phyloP scores from a whole-genome alignment of 2,888 invertebrate species.

The Melinaea menophilus region DNA sequence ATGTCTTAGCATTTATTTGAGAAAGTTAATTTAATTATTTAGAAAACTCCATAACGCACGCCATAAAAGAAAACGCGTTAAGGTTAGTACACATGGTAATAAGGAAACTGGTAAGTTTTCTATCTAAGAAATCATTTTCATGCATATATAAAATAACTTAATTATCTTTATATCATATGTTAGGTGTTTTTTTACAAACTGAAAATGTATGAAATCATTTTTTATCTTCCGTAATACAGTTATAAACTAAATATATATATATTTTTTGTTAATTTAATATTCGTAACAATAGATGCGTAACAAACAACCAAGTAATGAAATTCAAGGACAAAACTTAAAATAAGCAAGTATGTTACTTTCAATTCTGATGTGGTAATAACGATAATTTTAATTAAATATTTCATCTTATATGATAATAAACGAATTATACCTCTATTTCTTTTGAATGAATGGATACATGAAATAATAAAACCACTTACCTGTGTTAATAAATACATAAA shows the following conservation, averaged over 20 bases:
- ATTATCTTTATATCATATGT: too few species aligned
- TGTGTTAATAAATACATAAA: slow-evolving; percentile 52
- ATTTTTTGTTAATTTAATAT: background rate
- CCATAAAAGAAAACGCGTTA: slow-evolving; percentile 3
- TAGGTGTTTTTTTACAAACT: too few species aligned
- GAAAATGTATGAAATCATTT: too few species aligned
- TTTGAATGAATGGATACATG: too few species aligned
- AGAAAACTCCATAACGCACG: slow-evolving; percentile 5
- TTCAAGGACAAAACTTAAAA: background rate
- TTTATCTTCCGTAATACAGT: too few species aligned
- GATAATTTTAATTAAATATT: background rate
- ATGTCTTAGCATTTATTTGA: background rate
- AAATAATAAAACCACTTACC: slow-evolving; percentile 49
- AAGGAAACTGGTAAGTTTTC: background rate
- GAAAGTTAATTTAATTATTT: slow-evolving; percentile 3
- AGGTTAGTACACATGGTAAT: background rate
- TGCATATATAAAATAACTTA: too few species aligned
- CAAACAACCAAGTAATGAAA: background rate
- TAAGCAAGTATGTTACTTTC: background rate
- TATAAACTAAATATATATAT: too few species aligned
- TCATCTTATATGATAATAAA: background rate
- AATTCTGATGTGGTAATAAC: background rate
- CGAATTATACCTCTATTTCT: background rate
- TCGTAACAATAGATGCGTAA: background rate
- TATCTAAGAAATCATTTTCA: background rate